Conservation (phyloP, 2,797 vertebrate species). For the Lerista edwardsae region DNA sequence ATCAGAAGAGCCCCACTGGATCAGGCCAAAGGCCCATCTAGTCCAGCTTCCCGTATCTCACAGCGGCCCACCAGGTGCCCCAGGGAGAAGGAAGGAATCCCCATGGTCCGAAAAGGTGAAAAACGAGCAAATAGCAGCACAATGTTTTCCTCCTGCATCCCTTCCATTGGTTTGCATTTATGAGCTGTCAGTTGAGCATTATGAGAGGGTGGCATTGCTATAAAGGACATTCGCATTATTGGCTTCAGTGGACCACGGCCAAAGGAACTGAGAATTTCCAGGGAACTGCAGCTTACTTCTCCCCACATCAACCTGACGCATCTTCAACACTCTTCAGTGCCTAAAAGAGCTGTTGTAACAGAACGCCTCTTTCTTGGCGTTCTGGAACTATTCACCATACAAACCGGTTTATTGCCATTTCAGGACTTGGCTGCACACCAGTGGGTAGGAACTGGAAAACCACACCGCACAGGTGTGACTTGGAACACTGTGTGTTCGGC, state of each 20-base stretch:
- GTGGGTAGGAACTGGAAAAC: background rate
- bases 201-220: background rate
- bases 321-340: background rate
- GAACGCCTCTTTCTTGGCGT: background rate
- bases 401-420: background rate
- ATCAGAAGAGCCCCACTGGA: too few species aligned
- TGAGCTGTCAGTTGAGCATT: background rate
- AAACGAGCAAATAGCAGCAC: background rate
- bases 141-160: background rate
- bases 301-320: background rate
- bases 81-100: background rate
- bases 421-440: background rate
- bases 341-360: background rate
- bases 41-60: too few species aligned
- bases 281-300: too few species aligned
- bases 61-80: too few species aligned
- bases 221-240: background rate
- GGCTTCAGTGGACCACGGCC: background rate
- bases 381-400: background rate
- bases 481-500: background rate
- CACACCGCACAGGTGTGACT: background rate
- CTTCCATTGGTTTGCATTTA: background rate
- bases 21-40: too few species aligned
- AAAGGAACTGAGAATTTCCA: background rate
- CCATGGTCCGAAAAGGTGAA: background rate